Percentiles rank a stretch among this genome's conserved stretches.
Conservation (phyloP, 2,888 invertebrate species). For the Chrysolina oricalcia region DNA sequence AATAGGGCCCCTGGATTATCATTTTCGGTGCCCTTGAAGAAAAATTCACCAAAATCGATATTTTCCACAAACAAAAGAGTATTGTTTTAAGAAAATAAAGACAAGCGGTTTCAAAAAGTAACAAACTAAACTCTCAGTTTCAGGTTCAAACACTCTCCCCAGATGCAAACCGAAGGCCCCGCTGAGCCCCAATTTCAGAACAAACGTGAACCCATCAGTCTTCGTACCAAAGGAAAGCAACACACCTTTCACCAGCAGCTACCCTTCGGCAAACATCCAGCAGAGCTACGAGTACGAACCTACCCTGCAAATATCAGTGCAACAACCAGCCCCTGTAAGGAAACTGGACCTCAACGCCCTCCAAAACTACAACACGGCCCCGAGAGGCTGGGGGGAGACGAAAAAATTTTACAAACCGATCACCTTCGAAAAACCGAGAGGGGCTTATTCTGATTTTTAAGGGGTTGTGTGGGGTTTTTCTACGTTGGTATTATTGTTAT, state of each 20-base stretch:
- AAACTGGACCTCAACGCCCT: conserved; percentile 63
- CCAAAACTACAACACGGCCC: conserved; percentile 86
- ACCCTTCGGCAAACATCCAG: conserved; percentile 56
- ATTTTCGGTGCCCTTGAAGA: too few relatives aligned
- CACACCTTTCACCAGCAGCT: conserved; percentile 54
- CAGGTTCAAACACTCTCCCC: conserved; percentile 63
- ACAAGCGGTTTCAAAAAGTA: too few relatives aligned
- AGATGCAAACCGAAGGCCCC: conserved; percentile 61
- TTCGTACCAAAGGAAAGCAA: conserved; percentile 66
- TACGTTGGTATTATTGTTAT: conserved; percentile 21
- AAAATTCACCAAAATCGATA: too few relatives aligned
- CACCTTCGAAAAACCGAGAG: conserved; percentile 75
- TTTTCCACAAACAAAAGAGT: too few relatives aligned
- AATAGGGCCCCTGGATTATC: too few relatives aligned
- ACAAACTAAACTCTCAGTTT: conserved; percentile 9
- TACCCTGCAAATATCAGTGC: conserved; percentile 39
- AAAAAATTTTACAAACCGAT: conserved; percentile 83
- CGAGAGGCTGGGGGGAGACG: conserved; percentile 86
- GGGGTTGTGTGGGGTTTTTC: conserved; percentile 13
- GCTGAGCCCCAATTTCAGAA: conserved; percentile 64
- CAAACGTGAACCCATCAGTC: conserved; percentile 62
- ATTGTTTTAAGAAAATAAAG: too few relatives aligned
- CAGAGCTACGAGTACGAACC: conserved; percentile 45
- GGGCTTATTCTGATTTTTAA: conserved; percentile 62
- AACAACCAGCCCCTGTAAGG: conserved; percentile 49